Conservation (phyloP, 2,113 vertebrate genomes). For the Dipodomys stephensi region DNA sequence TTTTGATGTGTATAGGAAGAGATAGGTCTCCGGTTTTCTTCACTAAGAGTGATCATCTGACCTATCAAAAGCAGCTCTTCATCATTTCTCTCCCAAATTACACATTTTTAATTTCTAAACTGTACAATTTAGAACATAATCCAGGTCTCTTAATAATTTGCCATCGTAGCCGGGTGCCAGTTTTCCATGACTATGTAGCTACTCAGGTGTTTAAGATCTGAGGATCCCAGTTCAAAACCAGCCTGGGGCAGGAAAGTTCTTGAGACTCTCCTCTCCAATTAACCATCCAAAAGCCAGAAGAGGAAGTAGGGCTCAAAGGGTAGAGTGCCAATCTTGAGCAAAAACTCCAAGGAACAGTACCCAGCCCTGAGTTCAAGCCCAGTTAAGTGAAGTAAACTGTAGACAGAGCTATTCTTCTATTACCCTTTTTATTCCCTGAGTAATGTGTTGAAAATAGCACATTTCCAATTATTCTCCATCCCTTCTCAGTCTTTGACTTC, state of each 20-base stretch:
- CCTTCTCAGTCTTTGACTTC: slow-evolving; percentile 26
- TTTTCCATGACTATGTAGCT: too few species aligned
- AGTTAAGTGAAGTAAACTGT: not conserved
- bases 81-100: not conserved
- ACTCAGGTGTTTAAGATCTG: too few species aligned
- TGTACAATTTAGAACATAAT: not conserved
- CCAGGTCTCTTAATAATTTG: slow-evolving; percentile 15
- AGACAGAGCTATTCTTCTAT: not conserved
- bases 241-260: too few species aligned
- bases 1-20: not conserved
- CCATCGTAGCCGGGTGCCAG: too few species aligned
- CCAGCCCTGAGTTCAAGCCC: too few species aligned
- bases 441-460: not conserved
- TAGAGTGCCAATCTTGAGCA: too few species aligned
- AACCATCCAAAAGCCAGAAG: too few species aligned
- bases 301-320: too few species aligned
- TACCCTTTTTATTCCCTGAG: not conserved
- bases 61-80: not conserved
- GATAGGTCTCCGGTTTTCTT: not conserved
- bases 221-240: too few species aligned
- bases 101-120: not conserved
- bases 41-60: not conserved
- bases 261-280: too few species aligned
- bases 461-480: not conserved
- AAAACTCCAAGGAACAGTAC: too few species aligned